These are phyloP conservation scores for Nyctibius grandis DNA, from an alignment of 2,797 vertebrate genomes.

Conservation along the genomic window DNA sequence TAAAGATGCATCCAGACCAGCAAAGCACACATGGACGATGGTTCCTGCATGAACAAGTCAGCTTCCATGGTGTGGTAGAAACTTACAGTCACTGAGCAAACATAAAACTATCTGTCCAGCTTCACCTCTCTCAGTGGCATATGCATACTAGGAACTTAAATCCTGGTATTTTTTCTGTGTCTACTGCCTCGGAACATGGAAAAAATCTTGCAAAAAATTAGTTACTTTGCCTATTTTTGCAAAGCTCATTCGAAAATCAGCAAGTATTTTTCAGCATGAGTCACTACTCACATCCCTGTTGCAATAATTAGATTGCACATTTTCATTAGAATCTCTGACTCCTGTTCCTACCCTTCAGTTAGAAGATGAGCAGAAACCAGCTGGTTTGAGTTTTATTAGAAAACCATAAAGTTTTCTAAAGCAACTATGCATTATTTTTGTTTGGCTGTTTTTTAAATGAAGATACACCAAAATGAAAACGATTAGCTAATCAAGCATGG, in stretches of 20 bases:
- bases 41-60: not conserved
- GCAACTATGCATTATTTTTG: not conserved
- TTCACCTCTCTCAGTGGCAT: not conserved
- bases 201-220: not conserved
- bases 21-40: not conserved
- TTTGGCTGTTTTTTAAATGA: not conserved
- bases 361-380: not conserved
- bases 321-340: not conserved
- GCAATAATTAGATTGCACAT: conserved; percentile 11
- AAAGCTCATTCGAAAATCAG: not conserved
- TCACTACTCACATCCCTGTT: not conserved
- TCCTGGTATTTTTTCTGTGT: not conserved
- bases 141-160: not conserved
- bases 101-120: not conserved
- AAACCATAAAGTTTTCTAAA: not conserved
- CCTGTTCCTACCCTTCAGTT: not conserved
- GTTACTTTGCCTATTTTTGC: conserved; percentile 15
- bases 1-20: not conserved
- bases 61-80: not conserved
- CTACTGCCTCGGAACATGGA: not conserved
- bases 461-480: not conserved
- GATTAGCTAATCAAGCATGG: not conserved
- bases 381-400: not conserved
- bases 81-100: not conserved
- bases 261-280: conserved; percentile 10